phyloP scores from a whole-genome alignment of 2,113 vertebrate species.

The Notothenia rossii region DNA sequence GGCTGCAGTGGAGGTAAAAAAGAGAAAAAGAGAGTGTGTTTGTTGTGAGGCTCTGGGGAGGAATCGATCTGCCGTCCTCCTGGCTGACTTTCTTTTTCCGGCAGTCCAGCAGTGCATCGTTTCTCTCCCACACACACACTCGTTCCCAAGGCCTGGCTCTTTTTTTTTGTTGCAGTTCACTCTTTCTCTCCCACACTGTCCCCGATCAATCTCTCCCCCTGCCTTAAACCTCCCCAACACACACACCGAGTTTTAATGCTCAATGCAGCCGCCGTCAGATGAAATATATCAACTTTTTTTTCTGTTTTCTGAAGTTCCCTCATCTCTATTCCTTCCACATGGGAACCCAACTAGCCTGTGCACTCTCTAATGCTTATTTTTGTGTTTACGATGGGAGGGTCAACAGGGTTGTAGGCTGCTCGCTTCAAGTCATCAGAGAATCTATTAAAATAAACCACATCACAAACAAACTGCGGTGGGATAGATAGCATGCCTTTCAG shows the following conservation, averaged over 20 bases:
- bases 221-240: constrained; percentile 15
- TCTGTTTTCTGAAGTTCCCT: constrained; percentile 29
- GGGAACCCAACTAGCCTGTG: constrained; percentile 48
- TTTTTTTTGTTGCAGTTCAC: constrained; percentile 45
- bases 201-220: constrained; percentile 69
- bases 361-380: constrained; percentile 63
- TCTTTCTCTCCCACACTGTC: constrained; percentile 73
- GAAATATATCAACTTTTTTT: constrained; percentile 42
- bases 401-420: constrained; percentile 39
- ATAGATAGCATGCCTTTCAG: constrained; percentile 44
- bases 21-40: constrained; percentile 56
- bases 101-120: constrained; percentile 67
- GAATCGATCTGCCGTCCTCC: constrained; percentile 78
- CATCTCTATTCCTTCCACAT: constrained; percentile 60
- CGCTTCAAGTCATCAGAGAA: constrained; percentile 49
- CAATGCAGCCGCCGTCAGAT: constrained; percentile 47
- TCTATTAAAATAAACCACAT: constrained; percentile 67
- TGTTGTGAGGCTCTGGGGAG: constrained; percentile 78
- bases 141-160: constrained; percentile 67
- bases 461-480: constrained; percentile 54
- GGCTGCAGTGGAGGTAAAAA: constrained; percentile 74
- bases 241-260: constrained; percentile 17
- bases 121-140: constrained; percentile 62
- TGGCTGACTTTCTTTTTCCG: constrained; percentile 75
- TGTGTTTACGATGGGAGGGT: constrained; percentile 63